Evolutionary conservation across 2,797 vertebrate species (phyloP).

Genomic region (Apogon hyalosoma): DNA sequence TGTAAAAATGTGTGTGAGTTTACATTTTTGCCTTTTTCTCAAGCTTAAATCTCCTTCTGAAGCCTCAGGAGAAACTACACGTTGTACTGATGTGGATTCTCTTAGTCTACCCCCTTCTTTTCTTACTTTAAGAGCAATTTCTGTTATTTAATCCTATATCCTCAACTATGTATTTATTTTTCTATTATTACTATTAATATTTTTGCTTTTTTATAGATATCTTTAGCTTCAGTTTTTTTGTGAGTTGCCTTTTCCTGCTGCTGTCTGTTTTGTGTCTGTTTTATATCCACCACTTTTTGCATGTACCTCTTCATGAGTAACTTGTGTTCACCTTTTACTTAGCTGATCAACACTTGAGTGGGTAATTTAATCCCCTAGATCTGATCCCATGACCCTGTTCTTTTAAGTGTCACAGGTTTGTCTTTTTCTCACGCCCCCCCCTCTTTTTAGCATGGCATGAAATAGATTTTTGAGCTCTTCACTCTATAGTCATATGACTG

Average conservation of each 20-base stretch:
- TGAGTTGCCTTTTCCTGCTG: slow-evolving; percentile 5
- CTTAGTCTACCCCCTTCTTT: slow-evolving; percentile 6
- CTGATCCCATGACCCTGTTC: slow-evolving; percentile 56
- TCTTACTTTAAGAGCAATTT: slow-evolving; percentile 17
- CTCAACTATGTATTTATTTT: slow-evolving; percentile 58
- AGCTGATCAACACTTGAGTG: slow-evolving; percentile 31
- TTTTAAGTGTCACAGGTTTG: slow-evolving; percentile 43
- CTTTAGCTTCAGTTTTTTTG: background rate
- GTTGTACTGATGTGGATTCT: slow-evolving; percentile 19
- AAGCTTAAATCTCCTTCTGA: slow-evolving; percentile 6
- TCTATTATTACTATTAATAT: slow-evolving; percentile 20
- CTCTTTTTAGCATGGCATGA: slow-evolving; percentile 47
- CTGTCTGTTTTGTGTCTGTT: slow-evolving; percentile 2
- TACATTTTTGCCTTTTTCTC: slow-evolving; percentile 43
- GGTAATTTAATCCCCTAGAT: slow-evolving; percentile 53
- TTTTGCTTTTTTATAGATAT: slow-evolving; percentile 15
- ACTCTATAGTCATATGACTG: slow-evolving; percentile 8
- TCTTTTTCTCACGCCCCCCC: slow-evolving; percentile 44
- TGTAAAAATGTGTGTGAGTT: slow-evolving; percentile 27
- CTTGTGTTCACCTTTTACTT: slow-evolving; percentile 39
- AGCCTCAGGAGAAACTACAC: slow-evolving; percentile 32
- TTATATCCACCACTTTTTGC: slow-evolving; percentile 10
- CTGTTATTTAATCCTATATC: slow-evolving; percentile 36
- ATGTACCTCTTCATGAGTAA: slow-evolving; percentile 22
- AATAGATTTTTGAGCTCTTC: slow-evolving; percentile 17